Percentiles rank a stretch among this genome's conserved stretches.
Evolutionary conservation across 2,888 invertebrate genomes (phyloP).

Genomic region (Oconnorella tubifera): DNA sequence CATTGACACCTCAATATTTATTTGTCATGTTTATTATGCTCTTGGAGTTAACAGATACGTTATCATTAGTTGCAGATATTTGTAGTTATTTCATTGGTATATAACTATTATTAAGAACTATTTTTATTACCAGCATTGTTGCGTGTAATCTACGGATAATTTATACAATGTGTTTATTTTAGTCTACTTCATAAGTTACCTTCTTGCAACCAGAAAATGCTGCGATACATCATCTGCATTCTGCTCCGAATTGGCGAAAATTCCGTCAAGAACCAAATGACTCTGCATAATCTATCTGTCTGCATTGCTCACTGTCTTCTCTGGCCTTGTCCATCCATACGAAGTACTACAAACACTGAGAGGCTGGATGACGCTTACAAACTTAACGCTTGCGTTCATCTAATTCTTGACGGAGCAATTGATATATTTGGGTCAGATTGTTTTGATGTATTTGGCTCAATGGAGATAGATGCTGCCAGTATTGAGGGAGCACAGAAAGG

Average conservation of each 20-base stretch:
- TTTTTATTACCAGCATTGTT: too few relatives aligned
- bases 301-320: conserved; percentile 14
- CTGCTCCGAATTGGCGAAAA: conserved; percentile 3
- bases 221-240: conserved; percentile 14
- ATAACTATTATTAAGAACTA: too few relatives aligned
- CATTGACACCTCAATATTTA: too few relatives aligned
- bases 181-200: conserved; percentile 12
- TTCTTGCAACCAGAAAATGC: background rate
- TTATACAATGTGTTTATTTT: too few relatives aligned
- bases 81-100: too few relatives aligned
- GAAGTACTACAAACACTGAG: background rate
- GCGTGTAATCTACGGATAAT: too few relatives aligned
- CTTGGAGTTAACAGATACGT: background rate
- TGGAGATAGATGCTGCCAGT: too few relatives aligned
- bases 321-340: background rate
- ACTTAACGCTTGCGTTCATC: background rate
- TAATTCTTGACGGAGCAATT: background rate
- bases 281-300: conserved; percentile 12
- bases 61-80: too few relatives aligned
- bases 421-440: conserved; percentile 1
- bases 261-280: background rate
- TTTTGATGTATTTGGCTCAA: background rate
- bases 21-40: background rate
- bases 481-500: too few relatives aligned
- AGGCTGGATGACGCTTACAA: conserved; percentile 1